phyloP scores from a whole-genome alignment of 2,888 invertebrate species.

The Agrochola circellaris region DNA sequence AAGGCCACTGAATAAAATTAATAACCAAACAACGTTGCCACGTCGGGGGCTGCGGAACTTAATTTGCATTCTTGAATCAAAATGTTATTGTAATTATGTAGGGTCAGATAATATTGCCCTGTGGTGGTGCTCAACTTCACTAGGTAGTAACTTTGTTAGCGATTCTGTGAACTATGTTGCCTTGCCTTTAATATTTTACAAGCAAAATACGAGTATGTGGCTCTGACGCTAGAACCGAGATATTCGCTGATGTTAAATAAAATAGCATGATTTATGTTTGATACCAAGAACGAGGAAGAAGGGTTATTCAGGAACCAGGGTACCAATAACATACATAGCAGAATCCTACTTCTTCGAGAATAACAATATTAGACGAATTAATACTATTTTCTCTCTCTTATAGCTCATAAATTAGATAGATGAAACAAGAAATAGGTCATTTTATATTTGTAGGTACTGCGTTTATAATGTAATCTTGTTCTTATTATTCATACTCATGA shows the following conservation, averaged over 20 bases:
- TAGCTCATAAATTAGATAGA: background rate
- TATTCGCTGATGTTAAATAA: constrained; percentile 19
- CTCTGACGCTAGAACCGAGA: constrained; percentile 15
- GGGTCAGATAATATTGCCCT: constrained; percentile 71
- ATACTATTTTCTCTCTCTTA: background rate
- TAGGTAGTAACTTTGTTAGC: constrained; percentile 38
- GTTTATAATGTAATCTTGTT: constrained; percentile 28
- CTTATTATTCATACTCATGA: constrained; percentile 27
- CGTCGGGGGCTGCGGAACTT: constrained; percentile 65
- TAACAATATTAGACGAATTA: background rate
- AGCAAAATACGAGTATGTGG: constrained; percentile 29
- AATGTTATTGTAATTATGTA: constrained; percentile 78
- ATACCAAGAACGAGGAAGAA: background rate
- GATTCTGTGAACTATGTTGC: constrained; percentile 35
- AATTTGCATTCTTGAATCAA: constrained; percentile 80
- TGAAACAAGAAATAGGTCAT: constrained; percentile 10
- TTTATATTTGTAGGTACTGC: constrained; percentile 10
- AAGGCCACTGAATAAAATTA: constrained; percentile 74
- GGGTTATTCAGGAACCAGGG: background rate
- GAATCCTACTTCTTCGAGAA: background rate
- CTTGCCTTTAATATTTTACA: constrained; percentile 35
- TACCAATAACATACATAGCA: background rate
- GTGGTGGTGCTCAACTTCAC: constrained; percentile 38
- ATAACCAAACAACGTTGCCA: constrained; percentile 73
- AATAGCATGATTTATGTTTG: constrained; percentile 19